Base-by-base conservation (phyloP, 2,797 vertebrate genomes). In the Silurus lanzhouensis region DNA sequence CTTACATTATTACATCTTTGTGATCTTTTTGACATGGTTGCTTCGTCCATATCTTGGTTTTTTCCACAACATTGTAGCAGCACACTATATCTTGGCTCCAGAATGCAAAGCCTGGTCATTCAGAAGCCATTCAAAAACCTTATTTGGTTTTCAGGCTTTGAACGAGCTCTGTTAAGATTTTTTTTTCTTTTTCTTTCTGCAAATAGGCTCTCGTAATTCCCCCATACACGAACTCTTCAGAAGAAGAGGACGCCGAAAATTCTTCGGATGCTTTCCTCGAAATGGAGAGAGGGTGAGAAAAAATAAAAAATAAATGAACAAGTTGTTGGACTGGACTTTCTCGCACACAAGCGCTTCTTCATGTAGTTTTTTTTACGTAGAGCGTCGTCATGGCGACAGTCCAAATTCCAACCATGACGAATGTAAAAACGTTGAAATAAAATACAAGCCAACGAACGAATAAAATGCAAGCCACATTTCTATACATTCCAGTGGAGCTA, bases 341-440 rank as follows among this genome's bases (percentile, higher is more conserved):
- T 85, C 61, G 68, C 63, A 22, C 81, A 46, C 75, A 57, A 15
- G 52, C 64, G 1, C 55, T 38, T 71, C 22, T 81, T 31, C n/a
- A 67, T 38, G 38, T 38, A 38, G 38, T 38, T 38, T 38, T 52
- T 52, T 52, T 52, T 52, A 52, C 64, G 2, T 57, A 15, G 22
- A 15, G 44, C 57, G 22, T 85, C 20, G 72, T 84, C 85, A 84
- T 84, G 67, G 82, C 66, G 84, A 86, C 78, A 82, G 55, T 38
- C 75, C 44, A 6, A 64, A 82, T 74, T 79, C 22, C 58, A 55
- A n/a, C 64, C 70, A 66, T 70, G 10, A 46, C 14, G 63, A 76
- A 15, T 13, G 64, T 83, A 83, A 52, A 5, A 22, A 52, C 48
- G 48, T 52, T 38, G 38, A 38, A 38, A 38, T 38, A 38, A 38